Percentiles rank a stretch among this genome's conserved stretches.
Conservation (phyloP, 2,113 vertebrate species). For the Urocitellus parryii region DNA sequence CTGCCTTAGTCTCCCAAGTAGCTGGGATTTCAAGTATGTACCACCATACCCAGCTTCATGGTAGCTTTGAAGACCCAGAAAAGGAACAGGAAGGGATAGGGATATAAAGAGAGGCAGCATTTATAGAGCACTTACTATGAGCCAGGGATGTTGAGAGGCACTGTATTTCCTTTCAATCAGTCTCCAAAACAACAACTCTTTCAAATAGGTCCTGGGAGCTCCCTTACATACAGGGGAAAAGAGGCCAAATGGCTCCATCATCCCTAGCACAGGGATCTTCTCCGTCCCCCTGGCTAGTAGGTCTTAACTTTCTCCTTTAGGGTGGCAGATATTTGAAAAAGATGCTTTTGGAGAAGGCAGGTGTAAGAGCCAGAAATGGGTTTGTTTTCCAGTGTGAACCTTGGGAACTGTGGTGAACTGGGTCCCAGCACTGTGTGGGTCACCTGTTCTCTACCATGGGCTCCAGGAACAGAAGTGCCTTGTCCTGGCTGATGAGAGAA, state of each 20-base stretch:
- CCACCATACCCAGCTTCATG: no score
- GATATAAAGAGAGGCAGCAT: background rate
- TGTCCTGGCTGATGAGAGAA: background rate
- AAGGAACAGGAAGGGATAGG: background rate
- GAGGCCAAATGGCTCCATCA: background rate
- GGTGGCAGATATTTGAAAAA: background rate
- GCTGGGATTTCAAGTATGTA: no score
- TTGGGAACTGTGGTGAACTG: background rate
- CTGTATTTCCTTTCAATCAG: background rate
- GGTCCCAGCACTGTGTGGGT: background rate
- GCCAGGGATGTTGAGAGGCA: no score
- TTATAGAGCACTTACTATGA: background rate
- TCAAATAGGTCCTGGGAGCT: background rate
- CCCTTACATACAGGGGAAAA: background rate
- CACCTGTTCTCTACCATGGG: no score
- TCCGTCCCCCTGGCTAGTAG: background rate
- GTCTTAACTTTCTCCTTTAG: background rate
- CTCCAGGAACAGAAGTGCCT: background rate
- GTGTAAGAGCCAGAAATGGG: background rate
- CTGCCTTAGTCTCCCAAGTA: no score
- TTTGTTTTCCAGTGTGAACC: background rate
- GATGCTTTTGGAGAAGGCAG: background rate
- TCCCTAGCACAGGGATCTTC: no score
- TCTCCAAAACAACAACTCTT: background rate
- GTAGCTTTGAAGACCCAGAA: background rate